phyloP scores from a whole-genome alignment of 2,113 vertebrate species.

The Amazona vittata region DNA sequence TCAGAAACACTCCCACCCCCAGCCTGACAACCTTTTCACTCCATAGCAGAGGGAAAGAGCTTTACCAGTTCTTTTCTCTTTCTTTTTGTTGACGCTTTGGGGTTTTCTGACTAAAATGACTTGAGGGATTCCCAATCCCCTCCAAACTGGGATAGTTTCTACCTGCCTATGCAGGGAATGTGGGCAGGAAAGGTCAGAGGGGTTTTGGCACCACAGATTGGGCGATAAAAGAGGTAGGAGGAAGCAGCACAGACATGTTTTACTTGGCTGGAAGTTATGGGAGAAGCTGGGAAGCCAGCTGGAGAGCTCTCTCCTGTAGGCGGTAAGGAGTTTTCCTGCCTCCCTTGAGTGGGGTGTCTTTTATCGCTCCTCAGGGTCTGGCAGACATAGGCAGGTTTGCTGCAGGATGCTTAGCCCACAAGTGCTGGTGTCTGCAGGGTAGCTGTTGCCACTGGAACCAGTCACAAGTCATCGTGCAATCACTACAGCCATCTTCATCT shows the following conservation, averaged over 20 bases:
- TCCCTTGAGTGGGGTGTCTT: background rate
- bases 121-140: background rate
- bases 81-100: background rate
- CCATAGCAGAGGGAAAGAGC: background rate
- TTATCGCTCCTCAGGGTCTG: background rate
- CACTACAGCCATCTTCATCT: background rate
- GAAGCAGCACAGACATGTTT: background rate
- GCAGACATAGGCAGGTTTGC: background rate
- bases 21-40: background rate
- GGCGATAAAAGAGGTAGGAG: background rate
- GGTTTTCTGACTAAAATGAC: background rate
- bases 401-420: background rate
- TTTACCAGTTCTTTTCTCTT: background rate
- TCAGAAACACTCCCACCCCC: background rate
- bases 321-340: background rate
- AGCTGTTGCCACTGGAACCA: rapidly evolving
- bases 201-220: background rate
- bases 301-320: background rate
- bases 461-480: background rate
- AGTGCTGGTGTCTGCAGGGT: background rate
- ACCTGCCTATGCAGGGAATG: background rate
- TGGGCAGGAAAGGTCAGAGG: background rate
- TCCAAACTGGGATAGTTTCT: background rate
- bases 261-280: background rate
- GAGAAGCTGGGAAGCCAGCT: background rate